A percentile compares a stretch with the other conserved stretches of the same genome.
These are phyloP conservation scores for Aplysia californica DNA, from an alignment of 1,140 invertebrate species.

Conservation along the genomic window DNA sequence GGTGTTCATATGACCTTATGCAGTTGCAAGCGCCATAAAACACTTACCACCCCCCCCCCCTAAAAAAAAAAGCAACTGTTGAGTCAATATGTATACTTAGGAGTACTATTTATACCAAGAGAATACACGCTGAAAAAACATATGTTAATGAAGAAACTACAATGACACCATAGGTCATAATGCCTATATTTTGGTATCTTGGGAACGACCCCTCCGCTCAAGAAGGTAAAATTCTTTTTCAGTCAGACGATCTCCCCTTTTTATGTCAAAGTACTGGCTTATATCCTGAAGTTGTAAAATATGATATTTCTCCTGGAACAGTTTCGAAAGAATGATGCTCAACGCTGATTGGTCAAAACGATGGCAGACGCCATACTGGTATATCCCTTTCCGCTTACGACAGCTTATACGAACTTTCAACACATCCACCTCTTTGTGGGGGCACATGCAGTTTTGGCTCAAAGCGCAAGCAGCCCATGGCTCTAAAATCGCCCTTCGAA, in stretches of 20 bases:
- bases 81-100: too few relatives aligned
- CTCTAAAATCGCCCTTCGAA: neutral
- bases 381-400: neutral
- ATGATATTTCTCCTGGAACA: neutral
- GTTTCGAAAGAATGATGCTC: neutral
- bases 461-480: constrained; percentile 13
- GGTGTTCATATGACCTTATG: too few relatives aligned
- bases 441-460: neutral
- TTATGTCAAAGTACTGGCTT: neutral
- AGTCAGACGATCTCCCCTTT: neutral
- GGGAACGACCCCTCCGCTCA: too few relatives aligned
- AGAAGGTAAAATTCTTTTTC: neutral
- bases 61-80: too few relatives aligned
- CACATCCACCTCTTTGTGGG: neutral
- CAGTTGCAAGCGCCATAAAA: too few relatives aligned
- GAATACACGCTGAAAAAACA: too few relatives aligned
- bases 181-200: too few relatives aligned
- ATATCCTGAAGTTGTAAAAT: neutral
- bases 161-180: too few relatives aligned
- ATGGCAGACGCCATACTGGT: too few relatives aligned
- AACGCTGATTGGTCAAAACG: neutral
- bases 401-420: neutral
- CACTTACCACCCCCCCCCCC: too few relatives aligned
- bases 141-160: too few relatives aligned
- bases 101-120: too few relatives aligned